Conservation (phyloP, 2,888 invertebrate genomes). For the Sylvicola cinctus region DNA sequence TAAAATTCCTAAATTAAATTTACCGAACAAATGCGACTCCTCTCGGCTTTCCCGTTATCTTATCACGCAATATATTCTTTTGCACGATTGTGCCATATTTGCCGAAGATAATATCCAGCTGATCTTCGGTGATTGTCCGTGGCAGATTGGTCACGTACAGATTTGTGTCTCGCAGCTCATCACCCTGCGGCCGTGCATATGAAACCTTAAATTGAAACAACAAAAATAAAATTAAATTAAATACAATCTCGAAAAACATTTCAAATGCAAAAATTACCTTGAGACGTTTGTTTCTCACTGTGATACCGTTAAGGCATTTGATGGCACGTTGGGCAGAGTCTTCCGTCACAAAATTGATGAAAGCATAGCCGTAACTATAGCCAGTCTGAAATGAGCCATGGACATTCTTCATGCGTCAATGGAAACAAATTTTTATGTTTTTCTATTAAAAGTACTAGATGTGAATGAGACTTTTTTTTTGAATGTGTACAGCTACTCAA, state of each 20-base stretch:
- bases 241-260: background rate
- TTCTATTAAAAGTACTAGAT: no score
- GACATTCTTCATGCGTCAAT: background rate
- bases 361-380: slow-evolving; percentile 91
- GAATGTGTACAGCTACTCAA: no score
- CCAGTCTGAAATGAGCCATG: slow-evolving; percentile 45
- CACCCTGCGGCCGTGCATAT: slow-evolving; percentile 76
- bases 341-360: slow-evolving; percentile 73
- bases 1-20: no score
- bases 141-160: slow-evolving; percentile 86
- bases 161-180: slow-evolving; percentile 84
- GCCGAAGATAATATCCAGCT: slow-evolving; percentile 67
- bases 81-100: slow-evolving; percentile 82
- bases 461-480: no score
- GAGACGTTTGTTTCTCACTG: slow-evolving; percentile 75
- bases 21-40: slow-evolving; percentile 87
- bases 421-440: background rate
- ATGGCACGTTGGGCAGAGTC: slow-evolving; percentile 77
- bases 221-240: slow-evolving; percentile 4
- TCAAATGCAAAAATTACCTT: slow-evolving; percentile 37
- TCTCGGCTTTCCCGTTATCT: slow-evolving; percentile 66
- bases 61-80: slow-evolving; percentile 75
- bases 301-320: slow-evolving; percentile 66
- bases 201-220: slow-evolving; percentile 39
- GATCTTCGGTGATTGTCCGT: slow-evolving; percentile 61